These are phyloP conservation scores for Bombyx mori DNA, from an alignment of 1,140 invertebrate genomes.

Conservation along the genomic window ASM3026992v2 NC_085124.1:5314001-5314500, in stretches of 20 bases:
- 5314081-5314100: no score
- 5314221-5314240: no score
- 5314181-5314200: no score
- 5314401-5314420: conserved; percentile 53
- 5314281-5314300: no score
- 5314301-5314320: no score
- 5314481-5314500: not conserved
- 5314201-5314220: no score
- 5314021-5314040: not conserved
- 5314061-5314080: no score
- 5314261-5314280: no score
- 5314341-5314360: not conserved
- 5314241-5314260: no score
- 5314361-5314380: conserved; percentile 1
- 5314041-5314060: no score
- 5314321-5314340: no score
- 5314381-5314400: conserved; percentile 15
- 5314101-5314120: not conserved
- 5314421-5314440: conserved; percentile 66
- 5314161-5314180: no score
- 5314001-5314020: not conserved
- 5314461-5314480: conserved; percentile 58
- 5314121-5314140: not conserved
- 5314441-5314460: conserved; percentile 57
- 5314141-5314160: not conserved